Base-by-base conservation (phyloP, 2,888 invertebrate species). In the Acrobasis consociella region DNA sequence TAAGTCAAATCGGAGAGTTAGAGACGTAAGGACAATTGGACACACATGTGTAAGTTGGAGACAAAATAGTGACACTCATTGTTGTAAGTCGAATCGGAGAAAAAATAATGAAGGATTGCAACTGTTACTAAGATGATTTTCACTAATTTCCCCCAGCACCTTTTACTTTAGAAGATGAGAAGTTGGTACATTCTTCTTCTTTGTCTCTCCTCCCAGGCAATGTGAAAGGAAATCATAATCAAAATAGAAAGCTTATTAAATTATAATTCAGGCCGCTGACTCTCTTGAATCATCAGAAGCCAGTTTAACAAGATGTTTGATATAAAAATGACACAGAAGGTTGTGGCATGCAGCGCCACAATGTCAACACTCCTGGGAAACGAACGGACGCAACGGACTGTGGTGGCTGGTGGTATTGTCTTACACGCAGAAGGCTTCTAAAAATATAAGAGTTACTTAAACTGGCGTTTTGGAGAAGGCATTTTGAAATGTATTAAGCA, bases 381-480 rank as follows among this genome's bases (percentile, higher is more conserved):
- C 84, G 70, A 72, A 81, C 78, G 74, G 76, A 82, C 75, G 82
- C 88, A 85, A 78, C 85, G 83, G 82, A 81, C 82, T 89, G 86
- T 80, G 79, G 78, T 79, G 73, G 72, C 74, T 75, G 80, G 67
- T 62, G 72, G 78, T 86, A 80, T 92, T 78, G 71, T 69, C 79
- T 91, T 91, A 88, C 91, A 68, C 66, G 77, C 56, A 46, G 16
- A 56, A 56, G 56, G 11, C 42, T 42, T n/a, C 37, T 9, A 31
- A 37, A 49, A 58, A 22, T 8, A 42, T 11, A 55, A 10, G 16
- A 56, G 31, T 15, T 13, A 38, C 17, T 9, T 10, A 1, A 22
- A 22, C 15, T 60, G 31, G 31, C 31, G 31, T 31, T 17, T 11
- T 49, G 62, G 55, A 62, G 11, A 55, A 16, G 62, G 62, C 46